Evolutionary conservation across 2,888 invertebrate genomes (phyloP).

Genomic region (Dryococelus australis): DNA sequence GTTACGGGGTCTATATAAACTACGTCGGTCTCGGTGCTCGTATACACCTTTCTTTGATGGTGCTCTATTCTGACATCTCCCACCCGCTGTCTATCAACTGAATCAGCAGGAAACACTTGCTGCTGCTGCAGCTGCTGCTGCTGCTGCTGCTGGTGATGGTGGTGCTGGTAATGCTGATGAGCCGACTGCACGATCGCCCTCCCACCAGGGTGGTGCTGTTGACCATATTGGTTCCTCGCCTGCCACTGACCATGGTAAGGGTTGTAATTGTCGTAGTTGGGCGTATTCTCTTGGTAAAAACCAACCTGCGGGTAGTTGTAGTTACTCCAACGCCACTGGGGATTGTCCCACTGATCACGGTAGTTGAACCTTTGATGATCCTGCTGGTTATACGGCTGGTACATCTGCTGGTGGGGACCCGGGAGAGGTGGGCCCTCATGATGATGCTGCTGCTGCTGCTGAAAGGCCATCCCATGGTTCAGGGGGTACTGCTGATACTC

Average conservation of each 20-base stretch:
- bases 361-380: background rate
- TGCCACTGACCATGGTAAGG: background rate
- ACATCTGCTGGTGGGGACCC: background rate
- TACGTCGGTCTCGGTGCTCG: background rate
- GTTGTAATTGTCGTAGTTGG: background rate
- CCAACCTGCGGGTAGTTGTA: background rate
- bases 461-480: background rate
- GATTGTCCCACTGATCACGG: background rate
- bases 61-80: background rate
- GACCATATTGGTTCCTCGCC: background rate
- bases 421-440: background rate
- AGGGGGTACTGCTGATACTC: background rate
- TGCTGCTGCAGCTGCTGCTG: background rate
- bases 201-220: background rate
- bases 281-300: background rate
- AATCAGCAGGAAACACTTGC: background rate
- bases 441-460: background rate
- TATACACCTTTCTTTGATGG: background rate
- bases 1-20: background rate
- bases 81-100: background rate
- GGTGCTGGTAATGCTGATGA: background rate
- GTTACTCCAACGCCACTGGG: background rate
- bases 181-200: background rate
- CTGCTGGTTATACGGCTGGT: background rate
- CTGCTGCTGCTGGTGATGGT: background rate